Percentiles rank a stretch among this genome's conserved stretches.
phyloP scores from a whole-genome alignment of 2,888 invertebrate species.

The Aphodius granarius region DNA sequence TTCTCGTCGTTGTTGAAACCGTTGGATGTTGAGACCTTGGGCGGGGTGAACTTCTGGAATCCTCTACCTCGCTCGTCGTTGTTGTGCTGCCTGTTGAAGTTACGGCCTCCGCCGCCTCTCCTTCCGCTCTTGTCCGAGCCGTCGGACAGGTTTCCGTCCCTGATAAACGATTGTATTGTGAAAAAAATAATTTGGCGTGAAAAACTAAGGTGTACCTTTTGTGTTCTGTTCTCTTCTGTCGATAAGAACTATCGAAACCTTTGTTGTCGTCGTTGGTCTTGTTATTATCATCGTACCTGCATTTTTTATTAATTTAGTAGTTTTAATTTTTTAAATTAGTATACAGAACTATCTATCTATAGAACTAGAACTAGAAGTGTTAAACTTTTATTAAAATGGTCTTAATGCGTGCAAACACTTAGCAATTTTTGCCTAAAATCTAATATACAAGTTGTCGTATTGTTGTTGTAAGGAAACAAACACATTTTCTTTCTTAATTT shows the following conservation, averaged over 20 bases:
- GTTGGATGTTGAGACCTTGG: neutral
- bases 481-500: too few species aligned
- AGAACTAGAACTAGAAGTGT: too few species aligned
- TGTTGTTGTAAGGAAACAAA: too few species aligned
- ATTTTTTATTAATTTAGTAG: neutral
- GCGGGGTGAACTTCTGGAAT: conserved; percentile 1
- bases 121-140: conserved; percentile 45
- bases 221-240: neutral
- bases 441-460: too few species aligned
- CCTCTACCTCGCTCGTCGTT: conserved; percentile 9
- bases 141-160: conserved; percentile 44
- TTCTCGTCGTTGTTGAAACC: neutral
- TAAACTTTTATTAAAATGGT: too few species aligned
- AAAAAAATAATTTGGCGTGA: neutral
- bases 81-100: conserved; percentile 26
- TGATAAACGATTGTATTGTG: conserved; percentile 1
- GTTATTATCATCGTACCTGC: neutral
- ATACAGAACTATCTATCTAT: too few species aligned
- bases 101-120: conserved; percentile 9
- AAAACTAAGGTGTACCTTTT: neutral
- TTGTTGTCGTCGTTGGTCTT: neutral
- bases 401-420: too few species aligned
- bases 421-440: too few species aligned
- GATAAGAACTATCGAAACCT: neutral
- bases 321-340: too few species aligned